Conservation (phyloP, 2,113 vertebrate species). For the Hippoglossus stenolepis region DNA sequence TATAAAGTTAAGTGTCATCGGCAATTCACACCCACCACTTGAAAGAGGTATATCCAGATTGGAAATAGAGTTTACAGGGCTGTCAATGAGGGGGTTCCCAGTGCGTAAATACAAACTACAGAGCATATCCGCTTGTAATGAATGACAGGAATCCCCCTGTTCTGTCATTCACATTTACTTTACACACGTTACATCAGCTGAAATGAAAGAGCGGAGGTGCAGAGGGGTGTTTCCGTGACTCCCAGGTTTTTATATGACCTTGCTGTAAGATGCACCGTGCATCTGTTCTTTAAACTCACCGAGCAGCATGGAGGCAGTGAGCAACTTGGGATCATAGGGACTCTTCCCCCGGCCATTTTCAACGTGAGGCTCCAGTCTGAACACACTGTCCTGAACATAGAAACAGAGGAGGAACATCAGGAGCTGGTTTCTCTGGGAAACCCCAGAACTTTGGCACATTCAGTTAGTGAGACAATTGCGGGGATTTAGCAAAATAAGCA, state of each 20-base stretch:
- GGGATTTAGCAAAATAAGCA: neutral
- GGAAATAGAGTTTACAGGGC: conserved; percentile 67
- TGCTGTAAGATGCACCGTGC: neutral
- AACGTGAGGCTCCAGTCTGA: conserved; percentile 89
- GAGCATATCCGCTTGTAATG: conserved; percentile 53
- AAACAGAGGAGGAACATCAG: conserved; percentile 35
- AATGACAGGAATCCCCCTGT: conserved; percentile 40
- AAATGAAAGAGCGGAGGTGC: conserved; percentile 60
- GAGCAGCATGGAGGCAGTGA: conserved; percentile 94
- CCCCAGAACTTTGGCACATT: neutral
- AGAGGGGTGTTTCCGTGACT: conserved; percentile 50
- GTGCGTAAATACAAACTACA: conserved; percentile 57
- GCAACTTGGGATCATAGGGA: conserved; percentile 95
- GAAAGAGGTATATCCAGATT: conserved; percentile 28
- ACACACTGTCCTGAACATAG: conserved; percentile 89
- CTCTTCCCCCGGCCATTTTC: conserved; percentile 98
- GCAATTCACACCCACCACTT: conserved; percentile 37
- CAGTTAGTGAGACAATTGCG: neutral
- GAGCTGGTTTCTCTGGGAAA: neutral
- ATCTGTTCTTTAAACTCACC: conserved; percentile 80
- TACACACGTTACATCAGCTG: conserved; percentile 19
- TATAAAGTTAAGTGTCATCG: conserved; percentile 41
- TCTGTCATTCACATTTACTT: conserved; percentile 60
- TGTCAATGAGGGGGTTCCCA: conserved; percentile 61
- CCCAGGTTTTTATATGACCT: conserved; percentile 47